phyloP scores from a whole-genome alignment of 2,797 vertebrate species.

The Setipinna tenuifilis region DNA sequence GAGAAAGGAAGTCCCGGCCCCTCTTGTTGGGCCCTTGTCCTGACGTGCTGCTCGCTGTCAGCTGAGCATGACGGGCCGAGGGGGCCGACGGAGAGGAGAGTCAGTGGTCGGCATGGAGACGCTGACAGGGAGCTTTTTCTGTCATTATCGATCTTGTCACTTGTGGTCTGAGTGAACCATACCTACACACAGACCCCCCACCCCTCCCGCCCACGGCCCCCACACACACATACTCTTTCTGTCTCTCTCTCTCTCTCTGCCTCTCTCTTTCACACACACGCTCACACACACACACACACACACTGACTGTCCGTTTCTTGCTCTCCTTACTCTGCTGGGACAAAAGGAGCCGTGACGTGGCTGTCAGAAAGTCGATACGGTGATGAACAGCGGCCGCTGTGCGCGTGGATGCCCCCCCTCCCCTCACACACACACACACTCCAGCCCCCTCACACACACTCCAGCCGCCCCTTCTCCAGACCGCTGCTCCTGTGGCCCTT shows the following conservation, averaged over 20 bases:
- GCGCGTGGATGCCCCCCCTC: not conserved
- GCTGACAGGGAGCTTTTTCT: constrained; percentile 61
- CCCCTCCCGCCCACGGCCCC: not conserved
- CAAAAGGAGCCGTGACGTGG: constrained; percentile 69
- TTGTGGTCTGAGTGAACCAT: constrained; percentile 58
- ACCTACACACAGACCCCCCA: not conserved
- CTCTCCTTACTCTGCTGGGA: constrained; percentile 54
- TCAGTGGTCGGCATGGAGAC: constrained; percentile 59
- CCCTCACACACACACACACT: not conserved
- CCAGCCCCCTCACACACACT: not conserved
- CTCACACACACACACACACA: not conserved
- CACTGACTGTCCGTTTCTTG: constrained; percentile 44
- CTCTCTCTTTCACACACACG: not conserved
- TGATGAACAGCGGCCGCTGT: constrained; percentile 73
- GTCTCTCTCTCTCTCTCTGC: not conserved
- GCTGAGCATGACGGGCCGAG: not conserved
- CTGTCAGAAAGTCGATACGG: constrained; percentile 81
- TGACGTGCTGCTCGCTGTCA: constrained; percentile 56
- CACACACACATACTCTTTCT: not conserved
- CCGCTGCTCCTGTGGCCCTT: constrained; percentile 80
- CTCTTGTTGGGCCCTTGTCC: not conserved
- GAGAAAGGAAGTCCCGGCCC: not conserved
- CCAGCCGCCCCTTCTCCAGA: not conserved
- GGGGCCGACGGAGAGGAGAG: not conserved
- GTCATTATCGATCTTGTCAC: constrained; percentile 67